Evolutionary conservation across 2,888 invertebrate species (phyloP).

Genomic region (Coecobrya sp.): DNA sequence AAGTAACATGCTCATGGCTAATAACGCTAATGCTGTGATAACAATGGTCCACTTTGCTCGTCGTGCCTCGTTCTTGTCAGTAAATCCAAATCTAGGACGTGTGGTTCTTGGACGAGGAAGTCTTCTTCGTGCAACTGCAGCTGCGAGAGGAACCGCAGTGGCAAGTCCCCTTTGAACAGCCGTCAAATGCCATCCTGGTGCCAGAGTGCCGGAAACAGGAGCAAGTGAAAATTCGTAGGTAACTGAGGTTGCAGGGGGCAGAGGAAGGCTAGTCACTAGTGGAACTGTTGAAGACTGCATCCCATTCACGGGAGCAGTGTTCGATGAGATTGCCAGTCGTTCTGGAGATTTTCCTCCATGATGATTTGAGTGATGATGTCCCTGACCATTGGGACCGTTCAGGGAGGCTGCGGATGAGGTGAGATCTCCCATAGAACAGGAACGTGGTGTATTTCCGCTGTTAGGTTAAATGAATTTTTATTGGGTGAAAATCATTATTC

Average conservation of each 20-base stretch:
- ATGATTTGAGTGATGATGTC: conserved; percentile 79
- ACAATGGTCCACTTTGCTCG: conserved; percentile 96
- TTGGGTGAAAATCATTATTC: neutral
- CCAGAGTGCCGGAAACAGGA: conserved; percentile 85
- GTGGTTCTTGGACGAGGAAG: conserved; percentile 84
- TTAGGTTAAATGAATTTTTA: conserved; percentile 8
- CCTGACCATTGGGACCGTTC: conserved; percentile 69
- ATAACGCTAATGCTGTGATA: conserved; percentile 95
- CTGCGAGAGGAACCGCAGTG: conserved; percentile 85
- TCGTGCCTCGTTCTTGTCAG: conserved; percentile 85
- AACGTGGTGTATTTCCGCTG: conserved; percentile 80
- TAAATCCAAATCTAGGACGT: conserved; percentile 85
- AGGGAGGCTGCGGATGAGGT: conserved; percentile 82
- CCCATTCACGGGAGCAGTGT: conserved; percentile 78
- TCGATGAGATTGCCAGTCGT: conserved; percentile 75
- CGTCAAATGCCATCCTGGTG: conserved; percentile 86
- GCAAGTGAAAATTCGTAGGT: conserved; percentile 86
- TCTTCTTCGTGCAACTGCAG: conserved; percentile 85
- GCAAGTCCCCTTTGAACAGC: conserved; percentile 86
- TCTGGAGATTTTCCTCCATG: conserved; percentile 76
- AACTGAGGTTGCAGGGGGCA: conserved; percentile 85
- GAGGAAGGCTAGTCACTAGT: conserved; percentile 84
- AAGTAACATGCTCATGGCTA: conserved; percentile 95
- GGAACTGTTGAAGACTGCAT: conserved; percentile 81
- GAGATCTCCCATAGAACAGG: conserved; percentile 86